phyloP scores from a whole-genome alignment of 2,888 invertebrate species.

The Yponomeuta malinellus region DNA sequence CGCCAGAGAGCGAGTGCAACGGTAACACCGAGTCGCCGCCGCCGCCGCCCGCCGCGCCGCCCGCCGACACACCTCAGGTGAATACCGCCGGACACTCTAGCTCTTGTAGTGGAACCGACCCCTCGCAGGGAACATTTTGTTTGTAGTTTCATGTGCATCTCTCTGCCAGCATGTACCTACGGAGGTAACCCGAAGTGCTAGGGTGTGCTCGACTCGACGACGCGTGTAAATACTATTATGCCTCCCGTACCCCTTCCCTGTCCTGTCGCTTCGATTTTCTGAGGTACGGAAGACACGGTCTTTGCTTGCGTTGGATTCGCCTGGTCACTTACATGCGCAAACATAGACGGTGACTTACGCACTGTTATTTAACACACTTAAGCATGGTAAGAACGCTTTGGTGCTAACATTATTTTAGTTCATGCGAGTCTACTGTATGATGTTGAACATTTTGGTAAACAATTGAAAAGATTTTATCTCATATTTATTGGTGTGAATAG shows the following conservation, averaged over 20 bases:
- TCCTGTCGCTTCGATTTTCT: conserved; percentile 22
- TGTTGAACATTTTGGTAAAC: conserved; percentile 11
- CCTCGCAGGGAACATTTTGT: conserved; percentile 48
- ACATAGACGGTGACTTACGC: conserved; percentile 8
- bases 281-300: conserved; percentile 6
- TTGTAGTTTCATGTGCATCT: conserved; percentile 62
- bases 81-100: conserved; percentile 50
- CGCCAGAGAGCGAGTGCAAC: conserved; percentile 39
- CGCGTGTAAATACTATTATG: conserved; percentile 5
- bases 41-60: conserved; percentile 23
- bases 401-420: conserved; percentile 40
- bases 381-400: conserved; percentile 47
- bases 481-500: not conserved
- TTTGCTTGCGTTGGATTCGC: not conserved
- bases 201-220: conserved; percentile 37
- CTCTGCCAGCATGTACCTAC: conserved; percentile 61
- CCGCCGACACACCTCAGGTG: conserved; percentile 50
- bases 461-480: not conserved
- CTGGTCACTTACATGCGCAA: not conserved
- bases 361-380: conserved; percentile 27
- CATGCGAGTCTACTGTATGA: not conserved
- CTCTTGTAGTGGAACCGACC: conserved; percentile 67
- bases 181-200: conserved; percentile 51
- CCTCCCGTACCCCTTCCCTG: conserved; percentile 31
- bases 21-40: conserved; percentile 32